Evolutionary conservation across 2,113 vertebrate species (phyloP).

Genomic region (Zapornia atra): DNA sequence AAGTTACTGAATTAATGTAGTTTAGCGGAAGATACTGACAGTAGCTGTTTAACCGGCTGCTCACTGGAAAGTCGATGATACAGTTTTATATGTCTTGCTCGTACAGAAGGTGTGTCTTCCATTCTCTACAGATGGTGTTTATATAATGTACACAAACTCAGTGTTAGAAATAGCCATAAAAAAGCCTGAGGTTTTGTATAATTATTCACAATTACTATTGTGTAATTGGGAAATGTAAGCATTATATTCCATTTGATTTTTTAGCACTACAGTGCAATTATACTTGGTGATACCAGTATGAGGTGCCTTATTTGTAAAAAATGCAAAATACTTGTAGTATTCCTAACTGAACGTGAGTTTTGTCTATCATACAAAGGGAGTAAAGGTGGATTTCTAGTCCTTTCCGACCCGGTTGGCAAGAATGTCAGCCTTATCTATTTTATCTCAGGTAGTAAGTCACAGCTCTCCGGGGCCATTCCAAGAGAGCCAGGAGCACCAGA

Average conservation of each 20-base stretch:
- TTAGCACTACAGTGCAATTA: conserved; percentile 35
- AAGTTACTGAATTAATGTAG: background rate
- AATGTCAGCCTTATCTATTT: background rate
- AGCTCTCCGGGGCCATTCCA: background rate
- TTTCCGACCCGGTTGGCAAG: background rate
- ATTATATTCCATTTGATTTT: conserved; percentile 67
- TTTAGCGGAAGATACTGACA: background rate
- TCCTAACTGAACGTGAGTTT: conserved; percentile 15
- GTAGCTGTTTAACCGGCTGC: background rate
- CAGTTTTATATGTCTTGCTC: conserved; percentile 20
- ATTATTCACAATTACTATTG: conserved; percentile 71
- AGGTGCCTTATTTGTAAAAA: conserved; percentile 47
- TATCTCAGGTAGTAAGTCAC: background rate
- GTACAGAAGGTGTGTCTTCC: conserved; percentile 44
- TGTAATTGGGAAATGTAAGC: conserved; percentile 62
- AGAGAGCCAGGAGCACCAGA: background rate
- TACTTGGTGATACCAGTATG: conserved; percentile 53
- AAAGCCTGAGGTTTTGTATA: conserved; percentile 60
- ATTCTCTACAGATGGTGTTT: conserved; percentile 76
- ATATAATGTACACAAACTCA: conserved; percentile 56
- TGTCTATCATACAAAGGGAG: background rate
- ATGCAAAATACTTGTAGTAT: conserved; percentile 24
- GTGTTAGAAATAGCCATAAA: conserved; percentile 59
- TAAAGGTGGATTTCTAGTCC: background rate
- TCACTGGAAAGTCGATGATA: background rate